These are phyloP conservation scores for Bombus turneri DNA, from an alignment of 1,140 invertebrate species.

Conservation along the genomic window DNA sequence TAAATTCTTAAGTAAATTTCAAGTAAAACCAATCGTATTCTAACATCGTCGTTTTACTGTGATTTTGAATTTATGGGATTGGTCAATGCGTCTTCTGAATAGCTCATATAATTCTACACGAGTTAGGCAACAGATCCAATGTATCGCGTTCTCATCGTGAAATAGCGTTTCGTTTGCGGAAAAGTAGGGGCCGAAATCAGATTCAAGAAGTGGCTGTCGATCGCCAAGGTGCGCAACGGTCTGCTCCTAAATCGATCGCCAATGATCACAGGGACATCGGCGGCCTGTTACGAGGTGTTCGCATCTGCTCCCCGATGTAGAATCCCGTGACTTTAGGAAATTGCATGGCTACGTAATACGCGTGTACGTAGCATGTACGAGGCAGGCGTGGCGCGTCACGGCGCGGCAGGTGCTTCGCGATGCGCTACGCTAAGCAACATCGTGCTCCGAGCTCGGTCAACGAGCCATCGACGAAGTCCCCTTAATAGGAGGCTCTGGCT, in stretches of 20 bases:
- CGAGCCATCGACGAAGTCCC: conserved; percentile 62
- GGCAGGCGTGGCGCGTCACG: conserved; percentile 56
- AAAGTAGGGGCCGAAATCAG: neutral
- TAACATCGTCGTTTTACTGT: no score
- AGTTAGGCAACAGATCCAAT: neutral
- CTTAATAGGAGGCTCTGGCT: conserved; percentile 67
- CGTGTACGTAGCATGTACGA: conserved; percentile 16
- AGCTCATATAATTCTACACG: neutral
- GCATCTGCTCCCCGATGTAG: conserved; percentile 11
- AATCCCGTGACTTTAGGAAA: conserved; percentile 53
- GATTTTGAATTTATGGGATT: neutral
- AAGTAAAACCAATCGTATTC: no score
- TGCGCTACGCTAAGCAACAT: conserved; percentile 62
- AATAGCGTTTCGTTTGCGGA: neutral
- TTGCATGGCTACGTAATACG: conserved; percentile 31
- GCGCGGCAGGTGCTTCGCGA: conserved; percentile 63
- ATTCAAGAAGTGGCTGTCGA: neutral
- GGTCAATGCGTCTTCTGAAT: neutral
- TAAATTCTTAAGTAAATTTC: no score
- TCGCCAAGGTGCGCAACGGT: neutral
- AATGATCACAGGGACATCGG: neutral
- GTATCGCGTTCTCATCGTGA: neutral
- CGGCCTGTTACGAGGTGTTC: neutral
- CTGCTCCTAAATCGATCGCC: conserved; percentile 19
- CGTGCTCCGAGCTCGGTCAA: conserved; percentile 38